phyloP scores from a whole-genome alignment of 2,888 invertebrate species.

The Pyralis farinalis region DNA sequence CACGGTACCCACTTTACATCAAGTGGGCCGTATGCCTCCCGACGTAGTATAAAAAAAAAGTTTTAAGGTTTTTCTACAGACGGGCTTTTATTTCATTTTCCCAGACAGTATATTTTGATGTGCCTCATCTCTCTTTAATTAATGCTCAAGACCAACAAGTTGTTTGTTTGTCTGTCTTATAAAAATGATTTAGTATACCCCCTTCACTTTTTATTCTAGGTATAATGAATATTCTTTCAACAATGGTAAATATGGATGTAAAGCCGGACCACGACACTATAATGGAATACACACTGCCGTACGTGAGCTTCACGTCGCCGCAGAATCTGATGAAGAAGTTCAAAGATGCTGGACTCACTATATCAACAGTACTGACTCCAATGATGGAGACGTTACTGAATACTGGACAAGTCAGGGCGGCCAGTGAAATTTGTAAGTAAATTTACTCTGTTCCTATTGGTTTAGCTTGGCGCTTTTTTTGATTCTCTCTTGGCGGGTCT shows the following conservation, averaged over 20 bases:
- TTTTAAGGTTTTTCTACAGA: too few relatives aligned
- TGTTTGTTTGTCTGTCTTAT: too few relatives aligned
- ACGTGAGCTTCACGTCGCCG: slow-evolving; percentile 70
- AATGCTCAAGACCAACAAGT: too few relatives aligned
- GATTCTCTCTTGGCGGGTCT: too few relatives aligned
- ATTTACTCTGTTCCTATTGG: not conserved
- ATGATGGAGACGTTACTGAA: slow-evolving; percentile 68
- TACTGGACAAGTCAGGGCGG: slow-evolving; percentile 61
- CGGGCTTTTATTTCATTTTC: too few relatives aligned
- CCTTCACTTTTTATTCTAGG: slow-evolving; percentile 54
- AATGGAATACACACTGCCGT: slow-evolving; percentile 75
- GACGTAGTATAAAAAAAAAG: too few relatives aligned
- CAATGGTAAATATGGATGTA: slow-evolving; percentile 77
- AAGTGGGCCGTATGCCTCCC: too few relatives aligned
- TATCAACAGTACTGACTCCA: slow-evolving; percentile 59
- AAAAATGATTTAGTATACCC: too few relatives aligned
- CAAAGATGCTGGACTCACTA: slow-evolving; percentile 53
- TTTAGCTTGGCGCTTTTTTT: too few relatives aligned
- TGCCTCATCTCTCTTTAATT: too few relatives aligned
- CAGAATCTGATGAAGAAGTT: slow-evolving; percentile 75
- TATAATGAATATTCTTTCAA: slow-evolving; percentile 72
- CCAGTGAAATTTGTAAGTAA: slow-evolving; percentile 72
- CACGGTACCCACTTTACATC: too few relatives aligned
- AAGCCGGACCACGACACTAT: slow-evolving; percentile 81
- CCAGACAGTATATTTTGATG: too few relatives aligned